Conservation (phyloP, 2,888 invertebrate genomes). For the Silvanus unidentatus region DNA sequence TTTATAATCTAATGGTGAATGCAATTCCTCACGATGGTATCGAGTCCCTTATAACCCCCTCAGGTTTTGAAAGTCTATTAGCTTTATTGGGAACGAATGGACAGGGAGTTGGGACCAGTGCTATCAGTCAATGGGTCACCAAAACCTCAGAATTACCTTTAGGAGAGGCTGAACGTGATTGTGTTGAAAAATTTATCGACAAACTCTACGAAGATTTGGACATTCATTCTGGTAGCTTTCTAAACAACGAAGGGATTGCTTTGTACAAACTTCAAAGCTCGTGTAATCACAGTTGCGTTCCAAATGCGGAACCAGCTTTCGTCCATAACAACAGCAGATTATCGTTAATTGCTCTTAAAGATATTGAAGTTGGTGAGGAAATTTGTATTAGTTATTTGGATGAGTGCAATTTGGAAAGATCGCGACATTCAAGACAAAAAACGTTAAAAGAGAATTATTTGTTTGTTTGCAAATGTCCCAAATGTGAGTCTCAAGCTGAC, state of each 20-base stretch:
- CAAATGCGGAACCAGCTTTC: slow-evolving; percentile 83
- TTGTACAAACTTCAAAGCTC: slow-evolving; percentile 80
- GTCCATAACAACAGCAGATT: slow-evolving; percentile 69
- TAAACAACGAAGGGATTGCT: slow-evolving; percentile 90
- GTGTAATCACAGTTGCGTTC: slow-evolving; percentile 87
- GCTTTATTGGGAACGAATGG: slow-evolving; percentile 77
- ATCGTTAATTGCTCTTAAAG: slow-evolving; percentile 63
- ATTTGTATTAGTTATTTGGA: slow-evolving; percentile 87
- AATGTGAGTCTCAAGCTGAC: slow-evolving; percentile 65
- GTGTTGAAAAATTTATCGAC: slow-evolving; percentile 69
- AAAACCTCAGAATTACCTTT: slow-evolving; percentile 64
- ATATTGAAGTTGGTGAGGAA: slow-evolving; percentile 77
- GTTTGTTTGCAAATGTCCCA: slow-evolving; percentile 75
- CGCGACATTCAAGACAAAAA: slow-evolving; percentile 83
- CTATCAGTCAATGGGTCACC: slow-evolving; percentile 81
- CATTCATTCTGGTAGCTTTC: slow-evolving; percentile 69
- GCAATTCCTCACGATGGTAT: slow-evolving; percentile 61
- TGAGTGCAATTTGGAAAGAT: slow-evolving; percentile 72
- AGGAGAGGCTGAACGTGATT: slow-evolving; percentile 59
- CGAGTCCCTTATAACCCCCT: slow-evolving; percentile 69
- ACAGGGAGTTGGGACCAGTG: slow-evolving; percentile 90
- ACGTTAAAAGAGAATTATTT: slow-evolving; percentile 72
- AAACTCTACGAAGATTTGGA: slow-evolving; percentile 77
- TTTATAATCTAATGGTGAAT: slow-evolving; percentile 57
- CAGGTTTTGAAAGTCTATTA: slow-evolving; percentile 70